Evolutionary conservation across 2,888 invertebrate genomes (phyloP), one percentile per base, ranked within the genome.

Genomic region (Ennomos quercinarius): DNA sequence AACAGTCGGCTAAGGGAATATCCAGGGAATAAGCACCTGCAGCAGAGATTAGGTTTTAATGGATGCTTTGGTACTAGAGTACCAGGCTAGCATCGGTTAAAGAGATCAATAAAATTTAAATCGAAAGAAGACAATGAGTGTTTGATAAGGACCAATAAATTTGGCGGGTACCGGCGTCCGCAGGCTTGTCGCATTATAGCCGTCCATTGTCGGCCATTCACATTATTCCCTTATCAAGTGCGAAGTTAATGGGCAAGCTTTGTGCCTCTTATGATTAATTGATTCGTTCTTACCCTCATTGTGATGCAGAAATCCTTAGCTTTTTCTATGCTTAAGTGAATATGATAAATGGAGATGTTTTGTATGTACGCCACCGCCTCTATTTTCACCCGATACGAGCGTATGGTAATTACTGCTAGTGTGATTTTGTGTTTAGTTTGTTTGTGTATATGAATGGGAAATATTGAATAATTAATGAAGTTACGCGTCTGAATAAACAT

Each of bases 171-270:
- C 55, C 51, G 76, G 77, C 82, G 78, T 79, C 78, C 78, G 76
- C 73, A 73, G 80, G 81, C 84, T 78, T 84, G 86, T 87, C 86
- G 83, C 54, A 64, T 64, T 68, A 68, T 59, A 62, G 51, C 39
- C 50, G 58, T 69, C 85, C 78, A 86, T 91, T 91, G 89, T 91
- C 82, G 84, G 78, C 80, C 79, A 78, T 81, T 81, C 84, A 83
- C 83, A 87, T 89, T 89, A 89, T 89, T 87, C 91, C 88, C 87
- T 90, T 89, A 91, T 91, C 90, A 89, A 90, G 85, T 87, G 84
- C 81, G 84, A 89, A 90, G 89, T 90, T 91, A 92, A 92, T 91
- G 91, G 90, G 86, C 84, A 73, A 84, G 87, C 91, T 84, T 91
- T 91, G 90, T 91, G 84, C 83, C 72, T 83, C 72, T 67, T 87